Conservation (phyloP, 92 coral and sea anemone species). For the Paragorgia papillata region DNA sequence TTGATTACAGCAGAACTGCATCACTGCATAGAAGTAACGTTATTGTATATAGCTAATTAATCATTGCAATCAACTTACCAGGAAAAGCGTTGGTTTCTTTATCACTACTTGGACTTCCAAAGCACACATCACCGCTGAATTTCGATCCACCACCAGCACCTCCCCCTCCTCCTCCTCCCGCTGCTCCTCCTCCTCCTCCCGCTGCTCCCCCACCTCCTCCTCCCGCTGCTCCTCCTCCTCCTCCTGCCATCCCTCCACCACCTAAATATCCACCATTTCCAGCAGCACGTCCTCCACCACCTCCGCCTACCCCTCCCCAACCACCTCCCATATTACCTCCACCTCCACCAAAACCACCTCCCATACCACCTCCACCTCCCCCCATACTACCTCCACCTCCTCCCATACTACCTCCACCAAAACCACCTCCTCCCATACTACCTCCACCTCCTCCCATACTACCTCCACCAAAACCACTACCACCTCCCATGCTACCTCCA, state of each 20-base stretch:
- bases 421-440: neutral
- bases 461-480: neutral
- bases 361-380: neutral
- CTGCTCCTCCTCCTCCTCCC: constrained; percentile 23
- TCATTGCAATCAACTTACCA: constrained; percentile 1
- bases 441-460: neutral
- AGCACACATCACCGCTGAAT: constrained; percentile 19
- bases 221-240: neutral
- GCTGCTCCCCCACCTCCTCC: constrained; percentile 14
- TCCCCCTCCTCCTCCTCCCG: constrained; percentile 27
- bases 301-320: neutral
- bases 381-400: neutral
- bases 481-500: neutral
- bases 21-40: too few species aligned
- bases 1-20: too few species aligned
- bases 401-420: neutral
- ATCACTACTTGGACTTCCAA: constrained; percentile 33
- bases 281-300: constrained; percentile 1
- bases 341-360: neutral
- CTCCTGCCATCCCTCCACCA: constrained; percentile 28
- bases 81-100: constrained; percentile 41
- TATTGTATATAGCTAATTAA: neutral
- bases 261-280: constrained; percentile 17
- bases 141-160: constrained; percentile 16
- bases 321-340: neutral